phyloP scores from a whole-genome alignment of 2,888 invertebrate species.

The Agriopis aurantiaria region DNA sequence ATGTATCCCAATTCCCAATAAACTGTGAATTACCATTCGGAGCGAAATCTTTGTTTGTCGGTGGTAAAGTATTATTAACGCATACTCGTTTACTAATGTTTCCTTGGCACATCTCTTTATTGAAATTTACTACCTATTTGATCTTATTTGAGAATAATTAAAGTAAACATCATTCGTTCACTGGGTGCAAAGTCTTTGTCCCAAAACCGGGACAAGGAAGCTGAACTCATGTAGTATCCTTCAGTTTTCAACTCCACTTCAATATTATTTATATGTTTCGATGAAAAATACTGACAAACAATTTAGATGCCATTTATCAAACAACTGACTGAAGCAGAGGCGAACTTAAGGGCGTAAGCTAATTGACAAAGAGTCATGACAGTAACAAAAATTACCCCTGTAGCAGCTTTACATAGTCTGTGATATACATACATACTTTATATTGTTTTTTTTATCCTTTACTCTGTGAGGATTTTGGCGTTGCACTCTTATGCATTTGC shows the following conservation, averaged over 20 bases:
- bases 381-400: too few relatives aligned
- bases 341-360: neutral
- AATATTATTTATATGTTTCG: slow-evolving; percentile 57
- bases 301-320: slow-evolving; percentile 26
- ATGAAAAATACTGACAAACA: slow-evolving; percentile 52
- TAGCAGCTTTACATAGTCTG: neutral
- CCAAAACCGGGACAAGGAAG: slow-evolving; percentile 62
- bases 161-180: slow-evolving; percentile 52
- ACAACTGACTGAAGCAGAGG: neutral
- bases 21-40: slow-evolving; percentile 44
- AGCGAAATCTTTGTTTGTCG: slow-evolving; percentile 39
- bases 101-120: slow-evolving; percentile 48
- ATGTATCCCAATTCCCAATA: slow-evolving; percentile 37
- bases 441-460: too few relatives aligned
- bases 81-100: slow-evolving; percentile 37
- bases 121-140: slow-evolving; percentile 52
- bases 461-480: too few relatives aligned
- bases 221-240: slow-evolving; percentile 66
- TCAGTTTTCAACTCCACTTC: slow-evolving; percentile 61
- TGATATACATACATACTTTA: neutral
- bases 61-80: slow-evolving; percentile 28
- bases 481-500: too few relatives aligned
- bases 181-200: slow-evolving; percentile 69
- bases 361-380: neutral
- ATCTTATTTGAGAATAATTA: slow-evolving; percentile 47